Evolutionary conservation across 2,888 invertebrate genomes (phyloP).

Genomic region (Rotaria socialis): DNA sequence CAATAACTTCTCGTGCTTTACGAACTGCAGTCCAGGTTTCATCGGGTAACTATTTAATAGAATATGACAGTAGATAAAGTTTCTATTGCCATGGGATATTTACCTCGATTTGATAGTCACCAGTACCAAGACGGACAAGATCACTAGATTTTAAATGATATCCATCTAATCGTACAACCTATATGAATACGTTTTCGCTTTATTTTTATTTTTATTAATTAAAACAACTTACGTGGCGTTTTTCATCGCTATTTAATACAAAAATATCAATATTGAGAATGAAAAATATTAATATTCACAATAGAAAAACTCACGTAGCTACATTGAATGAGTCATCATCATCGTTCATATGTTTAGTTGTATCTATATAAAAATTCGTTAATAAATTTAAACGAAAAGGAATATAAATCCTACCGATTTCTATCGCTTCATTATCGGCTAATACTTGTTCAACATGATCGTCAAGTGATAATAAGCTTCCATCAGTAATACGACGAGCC

Average conservation of each 20-base stretch:
- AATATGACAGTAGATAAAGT: not conserved
- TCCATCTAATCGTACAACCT: slow-evolving; percentile 39
- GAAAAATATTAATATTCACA: not conserved
- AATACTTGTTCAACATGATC: not conserved
- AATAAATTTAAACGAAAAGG: not conserved
- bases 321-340: not conserved
- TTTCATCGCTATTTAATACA: not conserved
- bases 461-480: not conserved
- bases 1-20: slow-evolving; percentile 40
- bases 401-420: not conserved
- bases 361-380: not conserved
- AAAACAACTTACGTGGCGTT: not conserved
- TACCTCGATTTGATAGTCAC: slow-evolving; percentile 39
- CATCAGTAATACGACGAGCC: not conserved
- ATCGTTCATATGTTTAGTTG: not conserved
- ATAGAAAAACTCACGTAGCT: not conserved
- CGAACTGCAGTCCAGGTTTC: slow-evolving; percentile 40
- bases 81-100: no score
- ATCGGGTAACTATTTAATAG: slow-evolving; percentile 1
- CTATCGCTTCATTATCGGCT: not conserved
- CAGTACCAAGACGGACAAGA: slow-evolving; percentile 39
- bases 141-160: slow-evolving; percentile 38
- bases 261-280: not conserved
- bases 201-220: no score
- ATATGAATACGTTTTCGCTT: not conserved